Evolutionary conservation across 1,140 invertebrate genomes (phyloP).

Genomic region (Pinna nobilis): DNA sequence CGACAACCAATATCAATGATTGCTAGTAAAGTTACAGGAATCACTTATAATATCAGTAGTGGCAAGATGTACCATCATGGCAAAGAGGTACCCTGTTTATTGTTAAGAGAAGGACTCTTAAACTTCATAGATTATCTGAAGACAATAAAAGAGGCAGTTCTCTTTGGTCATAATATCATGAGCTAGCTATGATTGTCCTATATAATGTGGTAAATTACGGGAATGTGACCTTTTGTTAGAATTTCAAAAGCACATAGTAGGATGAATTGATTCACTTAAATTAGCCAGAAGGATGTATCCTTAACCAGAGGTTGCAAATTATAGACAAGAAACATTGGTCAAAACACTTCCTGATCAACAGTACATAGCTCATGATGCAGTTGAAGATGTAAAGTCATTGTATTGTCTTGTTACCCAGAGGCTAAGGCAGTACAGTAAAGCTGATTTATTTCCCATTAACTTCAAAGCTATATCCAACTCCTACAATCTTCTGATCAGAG

Average conservation of each 20-base stretch:
- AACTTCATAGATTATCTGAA: slow-evolving; percentile 6
- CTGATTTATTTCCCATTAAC: slow-evolving; percentile 1
- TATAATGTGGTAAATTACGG: background rate
- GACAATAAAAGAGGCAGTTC: background rate
- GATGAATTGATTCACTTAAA: background rate
- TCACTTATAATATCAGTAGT: background rate
- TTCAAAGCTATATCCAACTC: background rate
- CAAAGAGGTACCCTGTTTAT: background rate
- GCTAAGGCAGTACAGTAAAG: background rate
- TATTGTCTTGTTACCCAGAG: background rate
- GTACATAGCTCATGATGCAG: slow-evolving; percentile 1
- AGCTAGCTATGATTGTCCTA: background rate
- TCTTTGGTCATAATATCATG: slow-evolving; percentile 12
- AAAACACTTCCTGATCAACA: background rate
- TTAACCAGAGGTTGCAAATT: slow-evolving; percentile 3
- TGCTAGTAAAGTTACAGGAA: background rate
- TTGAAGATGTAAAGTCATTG: slow-evolving; percentile 10
- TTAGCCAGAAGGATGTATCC: background rate
- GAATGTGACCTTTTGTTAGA: background rate
- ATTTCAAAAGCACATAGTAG: background rate
- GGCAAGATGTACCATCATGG: slow-evolving; percentile 4
- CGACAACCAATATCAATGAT: background rate
- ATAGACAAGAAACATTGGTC: background rate
- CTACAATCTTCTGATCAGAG: background rate
- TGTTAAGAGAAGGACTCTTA: background rate